Evolutionary conservation across 2,113 vertebrate genomes (phyloP), one percentile per base, ranked within the genome.

Genomic region (Anthoscopus minutus): DNA sequence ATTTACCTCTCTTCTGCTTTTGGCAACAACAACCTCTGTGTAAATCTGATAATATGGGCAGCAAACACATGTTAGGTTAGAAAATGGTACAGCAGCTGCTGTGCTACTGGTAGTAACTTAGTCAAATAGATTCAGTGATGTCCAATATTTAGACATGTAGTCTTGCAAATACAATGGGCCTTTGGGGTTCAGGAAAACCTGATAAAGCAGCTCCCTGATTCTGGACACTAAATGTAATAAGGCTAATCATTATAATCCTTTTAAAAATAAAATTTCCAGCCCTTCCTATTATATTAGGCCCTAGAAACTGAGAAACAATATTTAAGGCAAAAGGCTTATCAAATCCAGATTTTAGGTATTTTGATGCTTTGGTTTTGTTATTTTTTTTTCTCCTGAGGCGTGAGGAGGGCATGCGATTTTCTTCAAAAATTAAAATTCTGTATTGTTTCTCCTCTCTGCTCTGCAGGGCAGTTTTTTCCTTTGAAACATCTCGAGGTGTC

Each of bases 81-180:
- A 94, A 96, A 82, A 92, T 0, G 5, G 67, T 90, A 72, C 60
- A 93, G 90, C 94, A 94, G 96, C 93, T 96, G 96, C 86, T 94
- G 72, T 88, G 85, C 82, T 90, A 71, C 67, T 93, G 72, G 92
- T 95, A 93, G 93, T 94, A 96, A 94, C 93, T 96, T 96, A 92
- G 94, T 93, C 93, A 97, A 96, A 96, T 83, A 96, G 90, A 95
- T 89, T 96, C 87, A 92, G 74, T 78, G 60, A 78, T 90, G 88
- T 88, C 92, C 90, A 96, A 94, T 96, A 94, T 96, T 96, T 97
- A 94, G 89, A 92, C 85, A 60, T 83, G 88, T 88, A 76, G 80
- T 95, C 82, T 86, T 95, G 93, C 77, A 97, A 94, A 96, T 78
- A 93, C n/a, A 71, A 37, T 54, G 37, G 35, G 90, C 86, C 82